Percentiles rank a stretch among this genome's conserved stretches.
phyloP scores from a whole-genome alignment of 2,797 vertebrate genomes.

The Chiloscyllium punctatum region DNA sequence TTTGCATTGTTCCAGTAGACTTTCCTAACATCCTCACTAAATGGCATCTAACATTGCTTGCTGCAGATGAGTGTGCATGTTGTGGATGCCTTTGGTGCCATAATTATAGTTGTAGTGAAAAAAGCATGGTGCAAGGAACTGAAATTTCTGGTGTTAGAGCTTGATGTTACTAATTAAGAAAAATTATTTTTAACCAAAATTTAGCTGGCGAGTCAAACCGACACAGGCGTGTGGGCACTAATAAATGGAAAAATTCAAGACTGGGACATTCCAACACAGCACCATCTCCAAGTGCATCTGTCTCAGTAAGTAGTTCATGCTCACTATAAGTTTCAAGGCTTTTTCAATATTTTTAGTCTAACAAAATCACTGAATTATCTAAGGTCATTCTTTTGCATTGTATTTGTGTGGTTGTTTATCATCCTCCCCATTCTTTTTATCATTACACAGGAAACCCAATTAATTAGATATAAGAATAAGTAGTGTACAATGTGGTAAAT shows the following conservation, averaged over 20 bases:
- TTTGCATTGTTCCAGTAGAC: background rate
- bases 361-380: background rate
- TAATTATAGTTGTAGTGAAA: background rate
- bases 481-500: background rate
- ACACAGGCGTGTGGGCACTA: conserved; percentile 49
- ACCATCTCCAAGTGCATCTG: conserved; percentile 47
- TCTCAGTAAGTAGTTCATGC: conserved; percentile 55
- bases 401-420: background rate
- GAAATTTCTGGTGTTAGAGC: background rate
- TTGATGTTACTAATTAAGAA: background rate
- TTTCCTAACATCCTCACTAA: background rate
- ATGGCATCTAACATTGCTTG: background rate
- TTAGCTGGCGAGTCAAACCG: conserved; percentile 49
- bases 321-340: conserved; percentile 30
- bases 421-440: background rate
- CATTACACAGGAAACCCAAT: background rate
- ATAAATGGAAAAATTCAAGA: conserved; percentile 47
- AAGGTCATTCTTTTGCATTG: background rate
- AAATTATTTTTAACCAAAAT: conserved; percentile 40
- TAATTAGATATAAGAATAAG: background rate
- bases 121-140: background rate
- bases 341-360: background rate
- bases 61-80: too few species aligned
- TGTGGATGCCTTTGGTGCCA: background rate
- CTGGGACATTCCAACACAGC: conserved; percentile 45